Percentiles rank a stretch among this genome's conserved stretches.
phyloP scores from a whole-genome alignment of 1,140 invertebrate species.

The Acromyrmex heyeri region DNA sequence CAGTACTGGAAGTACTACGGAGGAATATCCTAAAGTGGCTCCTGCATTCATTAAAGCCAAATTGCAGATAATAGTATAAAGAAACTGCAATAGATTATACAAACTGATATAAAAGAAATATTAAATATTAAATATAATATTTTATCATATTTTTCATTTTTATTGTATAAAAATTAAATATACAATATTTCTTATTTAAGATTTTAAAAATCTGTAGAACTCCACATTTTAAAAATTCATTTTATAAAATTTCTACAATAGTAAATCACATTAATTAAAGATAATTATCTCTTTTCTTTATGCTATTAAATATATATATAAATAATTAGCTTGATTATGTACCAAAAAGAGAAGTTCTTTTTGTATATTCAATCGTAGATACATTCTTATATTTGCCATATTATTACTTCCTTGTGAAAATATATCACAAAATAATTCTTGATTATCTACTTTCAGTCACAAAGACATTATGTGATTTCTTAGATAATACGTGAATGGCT shows the following conservation, averaged over 20 bases:
- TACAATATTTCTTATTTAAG: background rate
- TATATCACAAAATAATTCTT: background rate
- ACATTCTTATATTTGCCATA: background rate
- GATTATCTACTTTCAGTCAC: background rate
- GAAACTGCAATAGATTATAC: background rate
- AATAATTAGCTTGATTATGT: background rate
- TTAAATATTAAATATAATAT: background rate
- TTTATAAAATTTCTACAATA: too few relatives aligned
- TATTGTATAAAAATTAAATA: background rate
- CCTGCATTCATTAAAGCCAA: constrained; percentile 67
- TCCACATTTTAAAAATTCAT: too few relatives aligned
- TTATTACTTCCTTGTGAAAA: background rate
- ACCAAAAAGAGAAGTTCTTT: background rate
- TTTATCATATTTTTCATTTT: background rate
- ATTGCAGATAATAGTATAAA: background rate
- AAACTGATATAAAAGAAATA: background rate
- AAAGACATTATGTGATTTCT: background rate
- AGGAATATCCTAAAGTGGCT: constrained; percentile 80
- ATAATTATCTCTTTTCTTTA: too few relatives aligned
- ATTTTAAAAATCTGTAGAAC: background rate
- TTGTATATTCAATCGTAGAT: background rate
- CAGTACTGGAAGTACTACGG: constrained; percentile 76
- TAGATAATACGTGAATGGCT: too few relatives aligned
- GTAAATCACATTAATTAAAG: background rate
- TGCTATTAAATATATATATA: too few relatives aligned